Percentiles rank a stretch among this genome's conserved stretches.
Evolutionary conservation across 2,797 vertebrate genomes (phyloP).

Genomic region (Gymnothorax reevesii): DNA sequence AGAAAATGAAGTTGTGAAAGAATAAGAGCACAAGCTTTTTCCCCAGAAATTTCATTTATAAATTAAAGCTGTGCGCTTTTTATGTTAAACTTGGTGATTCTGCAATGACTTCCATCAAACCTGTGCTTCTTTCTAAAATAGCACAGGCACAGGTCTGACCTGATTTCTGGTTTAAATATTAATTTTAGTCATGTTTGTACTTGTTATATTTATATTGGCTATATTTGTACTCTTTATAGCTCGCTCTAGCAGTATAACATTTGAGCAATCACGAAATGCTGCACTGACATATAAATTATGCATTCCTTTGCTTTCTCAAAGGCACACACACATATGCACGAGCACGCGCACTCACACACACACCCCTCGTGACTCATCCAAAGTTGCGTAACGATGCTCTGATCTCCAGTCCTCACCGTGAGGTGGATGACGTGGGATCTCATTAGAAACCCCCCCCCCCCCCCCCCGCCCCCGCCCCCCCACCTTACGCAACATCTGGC

Average conservation of each 20-base stretch:
- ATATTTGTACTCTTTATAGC: not conserved
- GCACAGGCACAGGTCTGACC: not conserved
- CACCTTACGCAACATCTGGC: conserved; percentile 19
- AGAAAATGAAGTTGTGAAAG: not conserved
- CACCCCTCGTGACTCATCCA: not conserved
- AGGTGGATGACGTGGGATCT: not conserved
- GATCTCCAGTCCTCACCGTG: not conserved
- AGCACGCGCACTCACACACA: no score
- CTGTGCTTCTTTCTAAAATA: not conserved
- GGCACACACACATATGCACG: no score
- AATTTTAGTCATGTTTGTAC: not conserved
- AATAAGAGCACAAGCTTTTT: not conserved
- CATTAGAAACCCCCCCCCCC: conserved; percentile 1
- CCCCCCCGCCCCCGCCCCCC: not conserved
- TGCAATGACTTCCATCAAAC: not conserved
- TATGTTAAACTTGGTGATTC: not conserved
- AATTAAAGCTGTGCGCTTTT: not conserved
- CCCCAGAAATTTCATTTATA: not conserved
- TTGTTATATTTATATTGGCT: not conserved
- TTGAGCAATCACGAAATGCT: not conserved
- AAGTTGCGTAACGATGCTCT: not conserved
- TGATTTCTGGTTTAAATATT: not conserved
- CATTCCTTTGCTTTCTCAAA: not conserved
- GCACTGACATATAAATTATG: not conserved
- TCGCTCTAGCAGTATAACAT: not conserved